Conservation (phyloP, 2,797 vertebrate genomes). For the Delichon dasypus region DNA sequence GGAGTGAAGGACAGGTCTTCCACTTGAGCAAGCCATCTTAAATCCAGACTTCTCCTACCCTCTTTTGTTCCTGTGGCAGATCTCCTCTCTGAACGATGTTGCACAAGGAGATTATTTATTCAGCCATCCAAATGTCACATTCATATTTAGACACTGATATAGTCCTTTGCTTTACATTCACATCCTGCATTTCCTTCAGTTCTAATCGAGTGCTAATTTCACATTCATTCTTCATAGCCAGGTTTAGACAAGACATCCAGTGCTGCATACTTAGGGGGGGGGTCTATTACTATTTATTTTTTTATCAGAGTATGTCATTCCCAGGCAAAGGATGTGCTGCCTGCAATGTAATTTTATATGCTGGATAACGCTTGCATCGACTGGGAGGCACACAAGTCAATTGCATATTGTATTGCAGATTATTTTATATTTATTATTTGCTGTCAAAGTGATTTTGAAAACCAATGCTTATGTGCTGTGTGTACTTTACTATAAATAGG, state of each 20-base stretch:
- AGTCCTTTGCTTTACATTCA: slow-evolving; percentile 30
- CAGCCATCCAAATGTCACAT: slow-evolving; percentile 21
- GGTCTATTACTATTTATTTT: slow-evolving; percentile 33
- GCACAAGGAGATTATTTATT: slow-evolving; percentile 17
- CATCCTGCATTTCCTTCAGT: slow-evolving; percentile 27
- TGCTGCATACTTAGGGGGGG: slow-evolving; percentile 10
- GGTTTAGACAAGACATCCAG: slow-evolving; percentile 53
- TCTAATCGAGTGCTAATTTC: slow-evolving; percentile 68
- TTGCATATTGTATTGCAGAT: slow-evolving; percentile 61
- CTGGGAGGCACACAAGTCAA: slow-evolving; percentile 68
- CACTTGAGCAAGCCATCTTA: background rate
- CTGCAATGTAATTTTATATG: slow-evolving; percentile 66
- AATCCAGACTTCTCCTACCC: background rate
- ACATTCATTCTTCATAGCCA: slow-evolving; percentile 54
- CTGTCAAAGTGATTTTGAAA: slow-evolving; percentile 66
- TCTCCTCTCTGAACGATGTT: background rate
- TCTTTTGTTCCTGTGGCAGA: background rate
- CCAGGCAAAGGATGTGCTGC: slow-evolving; percentile 58
- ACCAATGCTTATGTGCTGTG: slow-evolving; percentile 55
- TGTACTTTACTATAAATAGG: slow-evolving; percentile 61
- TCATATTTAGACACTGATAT: slow-evolving; percentile 27
- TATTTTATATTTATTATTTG: slow-evolving; percentile 68
- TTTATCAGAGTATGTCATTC: slow-evolving; percentile 55
- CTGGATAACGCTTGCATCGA: slow-evolving; percentile 41
- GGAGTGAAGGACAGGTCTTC: background rate